Base-by-base conservation (phyloP, 2,797 vertebrate genomes). In the Linurgus olivaceus region DNA sequence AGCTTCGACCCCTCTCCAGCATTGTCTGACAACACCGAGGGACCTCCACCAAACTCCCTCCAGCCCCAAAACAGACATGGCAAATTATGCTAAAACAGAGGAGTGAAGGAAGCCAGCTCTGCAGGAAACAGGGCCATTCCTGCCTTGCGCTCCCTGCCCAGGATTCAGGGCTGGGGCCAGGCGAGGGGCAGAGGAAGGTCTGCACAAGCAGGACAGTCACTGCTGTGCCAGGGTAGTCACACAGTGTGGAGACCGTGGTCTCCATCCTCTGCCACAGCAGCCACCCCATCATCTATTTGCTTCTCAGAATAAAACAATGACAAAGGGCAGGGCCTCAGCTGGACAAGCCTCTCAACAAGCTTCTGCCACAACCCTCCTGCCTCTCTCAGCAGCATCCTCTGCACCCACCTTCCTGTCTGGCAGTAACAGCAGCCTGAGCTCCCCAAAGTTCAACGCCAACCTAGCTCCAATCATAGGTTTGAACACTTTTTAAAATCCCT, bases 41-140 rank as follows among this genome's bases (percentile, higher is more conserved):
- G 73, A 81, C 17, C 13, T 72, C 38, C 45, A 40, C 23, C 3
- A 0, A 65, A 47, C 50, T 93, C 71, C 52, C 81, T 88, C 21
- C 65, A 82, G 54, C 58, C 86, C 63, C 59, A 77, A 50, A 80
- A 35, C 42, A 58, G 80, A 75, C 66, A 47, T 23, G 57, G 33
- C 78, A 78, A 81, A 70, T 86, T 66, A 91, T 78, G 35, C 87
- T 1, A 0, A 52, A 71, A 83, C 1, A 2, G 72, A 62, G 31
- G 45, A 89, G 40, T n/a, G 70, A 84, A 93, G 93, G 88, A 94
- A 95, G 88, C 70, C 88, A 88, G 86, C 70, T 81, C 95, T 73
- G 86, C 88, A 59, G 83, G 93, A 90, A 88, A 75, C 0, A 1
- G 47, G 59, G 74, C 77, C 6, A 2, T 47, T 92, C 70, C 77